Percentiles rank a stretch among this genome's conserved stretches.
Conservation (phyloP, 2,113 vertebrate species). For the Cavia aperea region DNA sequence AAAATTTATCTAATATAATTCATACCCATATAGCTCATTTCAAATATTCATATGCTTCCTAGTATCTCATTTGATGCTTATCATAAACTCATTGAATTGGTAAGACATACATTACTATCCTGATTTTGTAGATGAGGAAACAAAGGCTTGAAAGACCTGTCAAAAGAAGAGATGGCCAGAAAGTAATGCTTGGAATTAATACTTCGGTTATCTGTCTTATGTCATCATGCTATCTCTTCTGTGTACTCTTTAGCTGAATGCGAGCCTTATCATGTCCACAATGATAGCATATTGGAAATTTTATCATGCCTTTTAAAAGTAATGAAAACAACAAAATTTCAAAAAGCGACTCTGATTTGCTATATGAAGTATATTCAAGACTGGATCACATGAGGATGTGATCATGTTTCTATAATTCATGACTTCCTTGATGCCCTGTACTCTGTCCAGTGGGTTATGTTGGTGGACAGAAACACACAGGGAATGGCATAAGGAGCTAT, state of each 20-base stretch:
- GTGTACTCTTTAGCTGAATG: fast-evolving
- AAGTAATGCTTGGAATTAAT: not conserved
- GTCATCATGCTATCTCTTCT: too few species aligned
- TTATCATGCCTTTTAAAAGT: not conserved
- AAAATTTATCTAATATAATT: not conserved
- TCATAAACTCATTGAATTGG: not conserved
- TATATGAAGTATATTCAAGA: not conserved
- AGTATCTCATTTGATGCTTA: not conserved
- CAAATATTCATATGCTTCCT: not conserved
- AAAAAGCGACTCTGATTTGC: not conserved
- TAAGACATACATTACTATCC: not conserved
- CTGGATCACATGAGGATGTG: not conserved
- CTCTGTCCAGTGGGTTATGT: not conserved
- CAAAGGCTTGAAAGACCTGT: not conserved
- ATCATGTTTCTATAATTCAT: not conserved
- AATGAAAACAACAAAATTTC: not conserved
- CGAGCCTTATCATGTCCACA: too few species aligned
- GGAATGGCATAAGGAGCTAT: not conserved
- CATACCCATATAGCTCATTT: not conserved
- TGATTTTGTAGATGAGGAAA: not conserved
- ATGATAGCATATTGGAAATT: not conserved
- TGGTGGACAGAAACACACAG: not conserved
- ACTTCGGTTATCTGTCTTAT: not conserved
- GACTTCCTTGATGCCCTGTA: not conserved
- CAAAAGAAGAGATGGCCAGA: not conserved